A percentile compares a stretch with the other conserved stretches of the same genome.
These are phyloP conservation scores for Megaceryle maxima DNA, from an alignment of 2,113 vertebrate genomes.

Conservation along the genomic window DNA sequence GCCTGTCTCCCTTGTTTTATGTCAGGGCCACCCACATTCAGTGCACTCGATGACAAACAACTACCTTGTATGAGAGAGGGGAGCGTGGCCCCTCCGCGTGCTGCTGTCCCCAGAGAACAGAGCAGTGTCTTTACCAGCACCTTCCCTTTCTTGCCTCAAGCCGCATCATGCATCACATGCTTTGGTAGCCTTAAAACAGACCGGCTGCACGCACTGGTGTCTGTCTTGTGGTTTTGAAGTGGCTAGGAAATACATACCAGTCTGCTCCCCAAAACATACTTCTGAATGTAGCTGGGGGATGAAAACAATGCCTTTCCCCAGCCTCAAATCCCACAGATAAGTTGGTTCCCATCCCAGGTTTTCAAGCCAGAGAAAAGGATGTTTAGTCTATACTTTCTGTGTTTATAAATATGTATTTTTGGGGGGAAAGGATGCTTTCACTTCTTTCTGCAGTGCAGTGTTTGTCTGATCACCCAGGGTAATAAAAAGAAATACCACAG, in stretches of 20 bases:
- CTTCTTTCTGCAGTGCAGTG: neutral
- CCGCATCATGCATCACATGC: neutral
- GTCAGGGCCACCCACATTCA: constrained; percentile 29
- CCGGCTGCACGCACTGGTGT: neutral
- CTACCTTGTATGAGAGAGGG: neutral
- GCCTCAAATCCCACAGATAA: neutral
- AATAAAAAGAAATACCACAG: neutral
- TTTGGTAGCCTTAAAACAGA: constrained; percentile 15
- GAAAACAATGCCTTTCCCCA: neutral
- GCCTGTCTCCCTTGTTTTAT: constrained; percentile 62
- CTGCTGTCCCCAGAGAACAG: neutral
- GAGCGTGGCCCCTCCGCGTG: neutral
- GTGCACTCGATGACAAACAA: constrained; percentile 41
- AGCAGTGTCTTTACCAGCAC: neutral
- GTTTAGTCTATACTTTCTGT: neutral
- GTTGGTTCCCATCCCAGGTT: neutral
- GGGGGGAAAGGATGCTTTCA: neutral
- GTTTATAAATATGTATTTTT: neutral
- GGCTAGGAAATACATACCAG: neutral
- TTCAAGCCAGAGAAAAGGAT: constrained; percentile 13
- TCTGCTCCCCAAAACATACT: neutral
- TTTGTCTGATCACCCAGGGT: neutral
- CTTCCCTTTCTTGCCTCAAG: constrained; percentile 8
- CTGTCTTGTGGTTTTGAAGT: constrained; percentile 10
- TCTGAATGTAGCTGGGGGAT: neutral